A percentile compares a stretch with the other conserved stretches of the same genome.
Evolutionary conservation across 2,113 vertebrate species (phyloP).

Genomic region (Pteruthius melanotis): DNA sequence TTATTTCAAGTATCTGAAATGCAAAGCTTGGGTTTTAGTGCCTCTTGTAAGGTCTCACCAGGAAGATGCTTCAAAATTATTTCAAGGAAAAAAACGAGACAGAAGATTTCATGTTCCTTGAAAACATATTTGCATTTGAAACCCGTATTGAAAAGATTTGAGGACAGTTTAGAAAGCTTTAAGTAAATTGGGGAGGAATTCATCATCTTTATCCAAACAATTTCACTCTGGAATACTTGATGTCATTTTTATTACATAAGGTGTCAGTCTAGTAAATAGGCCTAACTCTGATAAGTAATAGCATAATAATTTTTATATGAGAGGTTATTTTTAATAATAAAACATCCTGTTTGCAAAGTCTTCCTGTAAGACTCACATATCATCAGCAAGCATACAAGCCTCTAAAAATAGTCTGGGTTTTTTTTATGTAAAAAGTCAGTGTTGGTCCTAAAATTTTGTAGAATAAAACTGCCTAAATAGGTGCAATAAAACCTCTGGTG

Average conservation of each 20-base stretch:
- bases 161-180: not conserved
- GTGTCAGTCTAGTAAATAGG: not conserved
- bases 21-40: not conserved
- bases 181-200: not conserved
- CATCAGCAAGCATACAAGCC: not conserved
- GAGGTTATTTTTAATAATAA: not conserved
- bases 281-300: not conserved
- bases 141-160: not conserved
- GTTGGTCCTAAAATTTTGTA: not conserved
- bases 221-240: not conserved
- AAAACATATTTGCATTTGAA: not conserved
- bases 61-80: not conserved
- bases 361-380: not conserved
- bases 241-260: not conserved
- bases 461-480: not conserved
- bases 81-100: not conserved
- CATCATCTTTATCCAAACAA: not conserved
- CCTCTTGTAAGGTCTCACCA: not conserved
- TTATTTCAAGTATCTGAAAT: not conserved
- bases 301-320: not conserved
- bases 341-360: not conserved
- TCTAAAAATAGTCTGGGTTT: not conserved
- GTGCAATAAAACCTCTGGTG: not conserved
- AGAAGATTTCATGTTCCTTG: not conserved
- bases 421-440: not conserved